Percentiles rank a stretch among this genome's conserved stretches.
These are phyloP conservation scores for Physeter macrocephalus DNA, from an alignment of 2,113 vertebrate genomes.

Conservation along the genomic window DNA sequence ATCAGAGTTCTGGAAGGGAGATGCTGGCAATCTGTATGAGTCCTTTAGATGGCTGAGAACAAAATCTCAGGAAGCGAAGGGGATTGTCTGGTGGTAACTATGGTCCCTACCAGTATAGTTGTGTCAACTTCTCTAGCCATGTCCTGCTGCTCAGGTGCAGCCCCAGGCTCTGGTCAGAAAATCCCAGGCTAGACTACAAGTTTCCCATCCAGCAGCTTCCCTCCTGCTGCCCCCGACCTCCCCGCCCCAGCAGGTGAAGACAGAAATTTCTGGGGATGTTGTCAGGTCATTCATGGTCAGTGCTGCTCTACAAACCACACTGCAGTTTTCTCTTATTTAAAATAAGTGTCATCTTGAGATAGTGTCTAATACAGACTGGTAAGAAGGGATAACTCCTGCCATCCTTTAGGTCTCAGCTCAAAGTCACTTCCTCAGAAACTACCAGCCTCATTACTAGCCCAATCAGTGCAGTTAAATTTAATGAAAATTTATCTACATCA, in stretches of 20 bases:
- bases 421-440: not conserved
- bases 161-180: not conserved
- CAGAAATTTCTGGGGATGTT: not conserved
- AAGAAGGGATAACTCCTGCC: not conserved
- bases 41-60: not conserved
- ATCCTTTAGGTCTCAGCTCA: not conserved
- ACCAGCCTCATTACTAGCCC: not conserved
- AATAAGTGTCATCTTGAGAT: not conserved
- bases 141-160: not conserved
- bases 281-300: not conserved
- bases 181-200: not conserved
- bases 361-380: not conserved
- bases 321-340: not conserved
- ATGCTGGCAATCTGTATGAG: not conserved
- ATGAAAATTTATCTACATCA: not conserved
- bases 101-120: not conserved
- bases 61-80: not conserved
- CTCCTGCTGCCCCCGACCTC: not conserved
- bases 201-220: not conserved
- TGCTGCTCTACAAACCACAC: not conserved
- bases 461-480: not conserved
- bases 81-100: not conserved
- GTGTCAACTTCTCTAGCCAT: not conserved
- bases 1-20: not conserved
- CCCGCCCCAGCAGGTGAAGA: not conserved